phyloP scores from a whole-genome alignment of 1,140 invertebrate species.

The Doryteuthis pealeii region DNA sequence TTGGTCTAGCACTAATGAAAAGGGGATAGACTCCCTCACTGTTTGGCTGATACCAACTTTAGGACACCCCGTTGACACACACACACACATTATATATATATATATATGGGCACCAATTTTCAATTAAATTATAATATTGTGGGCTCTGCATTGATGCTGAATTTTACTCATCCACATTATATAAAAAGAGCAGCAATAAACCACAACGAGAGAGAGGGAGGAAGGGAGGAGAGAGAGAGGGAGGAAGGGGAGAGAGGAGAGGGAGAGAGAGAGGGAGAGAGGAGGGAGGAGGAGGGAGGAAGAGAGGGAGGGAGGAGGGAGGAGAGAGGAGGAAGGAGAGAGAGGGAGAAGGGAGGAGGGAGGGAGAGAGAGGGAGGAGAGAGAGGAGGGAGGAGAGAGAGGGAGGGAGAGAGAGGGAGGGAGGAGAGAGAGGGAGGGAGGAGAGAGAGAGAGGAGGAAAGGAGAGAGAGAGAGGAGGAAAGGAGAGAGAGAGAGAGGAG shows the following conservation, averaged over 20 bases:
- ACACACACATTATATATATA: too few relatives aligned
- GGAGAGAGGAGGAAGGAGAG: not conserved
- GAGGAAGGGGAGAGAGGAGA: not conserved
- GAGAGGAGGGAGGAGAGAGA: not conserved
- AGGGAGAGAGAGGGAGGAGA: not conserved
- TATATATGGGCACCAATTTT: too few relatives aligned
- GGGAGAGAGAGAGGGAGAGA: not conserved
- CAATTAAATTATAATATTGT: too few relatives aligned
- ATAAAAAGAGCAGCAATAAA: not conserved
- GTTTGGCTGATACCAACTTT: too few relatives aligned
- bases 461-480: not conserved
- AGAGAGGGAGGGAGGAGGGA: not conserved
- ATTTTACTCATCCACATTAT: not conserved
- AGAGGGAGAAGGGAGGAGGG: not conserved
- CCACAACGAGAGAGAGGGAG: not conserved
- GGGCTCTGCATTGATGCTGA: not conserved
- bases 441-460: not conserved
- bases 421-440: not conserved
- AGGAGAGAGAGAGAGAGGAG: not conserved
- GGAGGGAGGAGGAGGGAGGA: not conserved
- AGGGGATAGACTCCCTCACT: too few relatives aligned
- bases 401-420: not conserved
- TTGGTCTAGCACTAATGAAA: too few relatives aligned
- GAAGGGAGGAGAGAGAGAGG: not conserved
- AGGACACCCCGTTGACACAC: too few relatives aligned